Base-by-base conservation (phyloP, 2,797 vertebrate species). In the Fundulus diaphanus region DNA sequence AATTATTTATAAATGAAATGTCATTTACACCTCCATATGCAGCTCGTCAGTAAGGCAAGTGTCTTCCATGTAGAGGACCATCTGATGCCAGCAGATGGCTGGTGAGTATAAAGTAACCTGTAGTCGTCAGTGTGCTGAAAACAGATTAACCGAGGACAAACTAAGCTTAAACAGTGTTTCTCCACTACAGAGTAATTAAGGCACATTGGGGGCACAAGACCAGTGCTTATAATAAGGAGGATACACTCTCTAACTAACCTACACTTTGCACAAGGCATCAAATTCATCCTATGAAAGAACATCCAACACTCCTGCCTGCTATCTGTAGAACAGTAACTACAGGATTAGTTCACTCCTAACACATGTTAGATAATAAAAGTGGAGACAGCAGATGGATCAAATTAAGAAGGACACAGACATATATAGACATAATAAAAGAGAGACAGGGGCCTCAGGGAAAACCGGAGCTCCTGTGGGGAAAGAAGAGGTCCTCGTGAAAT, bases 11-110 rank as follows among this genome's bases (percentile, higher is more conserved):
- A 74, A 82, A 48, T 48, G 78, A 27, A 37, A 71, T 37, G 65
- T 37, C 46, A 13, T 35, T 18, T 44, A 73, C 15, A 35, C 61
- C 49, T 70, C 65, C 51, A 59, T 12, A 56, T 2, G 2, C 18
- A 48, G 63, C 27, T 29, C 73, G 18, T 1, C 46, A 77, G 63
- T 24, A 74, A 80, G 78, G 74, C 78, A 74, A 66, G 77, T 74
- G 70, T 8, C 61, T 70, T 77, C 42, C 54, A 68, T 68, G 54
- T 42, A 63, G 16, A 66, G 42, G 13, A 78, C 65, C 76, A 72
- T 44, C 37, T 63, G 73, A 83, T 61, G 77, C 76, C 51, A 85
- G 84, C 85, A 90, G 83, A 92, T 87, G 86, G 83, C 68, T 68
- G 59, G 46, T 72, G 56, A 31, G 68, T 72, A 76, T 78, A 72